These are phyloP conservation scores for Microcebus griseorufus DNA, from an alignment of 2,113 vertebrate species.

Conservation along the genomic window DNA sequence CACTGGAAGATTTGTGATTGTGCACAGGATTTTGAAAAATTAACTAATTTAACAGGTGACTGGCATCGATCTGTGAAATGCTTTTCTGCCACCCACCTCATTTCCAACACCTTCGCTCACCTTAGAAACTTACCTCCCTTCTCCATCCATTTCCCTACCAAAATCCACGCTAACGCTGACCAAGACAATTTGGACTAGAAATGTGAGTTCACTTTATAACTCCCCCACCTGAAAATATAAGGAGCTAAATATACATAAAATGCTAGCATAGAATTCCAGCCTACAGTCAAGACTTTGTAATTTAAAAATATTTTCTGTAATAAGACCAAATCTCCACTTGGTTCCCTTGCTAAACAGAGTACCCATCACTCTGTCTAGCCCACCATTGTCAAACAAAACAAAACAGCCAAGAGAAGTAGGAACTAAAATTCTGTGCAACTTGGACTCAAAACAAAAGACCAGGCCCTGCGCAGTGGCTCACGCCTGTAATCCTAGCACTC, in stretches of 20 bases:
- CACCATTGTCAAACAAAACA: not conserved
- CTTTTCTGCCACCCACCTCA: not conserved
- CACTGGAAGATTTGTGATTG: not conserved
- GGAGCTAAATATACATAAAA: slow-evolving; percentile 5
- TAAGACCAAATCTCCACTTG: not conserved
- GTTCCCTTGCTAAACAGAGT: not conserved
- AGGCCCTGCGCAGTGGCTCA: no score
- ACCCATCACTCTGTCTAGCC: not conserved
- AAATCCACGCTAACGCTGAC: not conserved
- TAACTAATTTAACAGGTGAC: slow-evolving; percentile 31
- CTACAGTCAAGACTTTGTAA: not conserved
- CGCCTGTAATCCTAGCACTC: no score
- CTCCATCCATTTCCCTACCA: not conserved
- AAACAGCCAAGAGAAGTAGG: not conserved
- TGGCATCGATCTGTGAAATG: not conserved
- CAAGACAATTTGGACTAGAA: not conserved
- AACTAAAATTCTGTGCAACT: not conserved
- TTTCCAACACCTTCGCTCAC: not conserved
- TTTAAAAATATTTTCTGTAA: not conserved
- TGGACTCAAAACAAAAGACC: not conserved
- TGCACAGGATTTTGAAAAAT: not conserved
- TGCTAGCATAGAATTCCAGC: not conserved
- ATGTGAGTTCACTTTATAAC: not conserved
- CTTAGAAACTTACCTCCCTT: not conserved
- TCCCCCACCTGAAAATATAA: not conserved